phyloP scores from a whole-genome alignment of 2,113 vertebrate genomes.

The Dryoscopus gambensis region DNA sequence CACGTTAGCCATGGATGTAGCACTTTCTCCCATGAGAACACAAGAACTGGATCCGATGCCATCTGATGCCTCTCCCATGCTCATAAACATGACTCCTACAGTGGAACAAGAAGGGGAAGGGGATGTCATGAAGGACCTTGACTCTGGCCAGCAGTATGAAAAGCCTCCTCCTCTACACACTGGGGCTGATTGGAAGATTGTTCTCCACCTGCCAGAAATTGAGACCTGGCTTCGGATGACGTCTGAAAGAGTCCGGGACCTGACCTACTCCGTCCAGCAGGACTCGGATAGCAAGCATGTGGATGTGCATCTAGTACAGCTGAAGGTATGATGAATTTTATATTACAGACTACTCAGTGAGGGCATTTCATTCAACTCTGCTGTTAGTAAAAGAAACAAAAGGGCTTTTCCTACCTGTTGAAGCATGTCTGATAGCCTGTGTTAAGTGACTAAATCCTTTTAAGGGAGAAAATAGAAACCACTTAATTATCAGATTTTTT shows the following conservation, averaged over 20 bases:
- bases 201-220: slow-evolving; percentile 94
- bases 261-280: slow-evolving; percentile 90
- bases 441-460: background rate
- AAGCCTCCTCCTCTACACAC: slow-evolving; percentile 93
- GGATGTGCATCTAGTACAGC: slow-evolving; percentile 93
- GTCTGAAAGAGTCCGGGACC: slow-evolving; percentile 86
- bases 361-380: background rate
- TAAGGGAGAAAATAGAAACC: background rate
- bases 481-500: background rate
- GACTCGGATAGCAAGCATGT: slow-evolving; percentile 87
- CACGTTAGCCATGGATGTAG: slow-evolving; percentile 81
- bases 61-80: slow-evolving; percentile 85
- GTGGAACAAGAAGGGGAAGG: slow-evolving; percentile 67
- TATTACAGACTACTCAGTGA: background rate
- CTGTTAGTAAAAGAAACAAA: background rate
- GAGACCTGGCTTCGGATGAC: slow-evolving; percentile 93
- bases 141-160: slow-evolving; percentile 75
- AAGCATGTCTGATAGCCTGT: background rate
- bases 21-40: slow-evolving; percentile 77
- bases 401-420: background rate
- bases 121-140: slow-evolving; percentile 63
- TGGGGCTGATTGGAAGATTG: slow-evolving; percentile 95
- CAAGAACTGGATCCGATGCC: slow-evolving; percentile 75
- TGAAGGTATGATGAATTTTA: slow-evolving; percentile 84
- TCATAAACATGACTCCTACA: slow-evolving; percentile 86